Percentiles rank a stretch among this genome's conserved stretches.
phyloP scores from a whole-genome alignment of 2,888 invertebrate species.

The Tetranychus truncatus region DNA sequence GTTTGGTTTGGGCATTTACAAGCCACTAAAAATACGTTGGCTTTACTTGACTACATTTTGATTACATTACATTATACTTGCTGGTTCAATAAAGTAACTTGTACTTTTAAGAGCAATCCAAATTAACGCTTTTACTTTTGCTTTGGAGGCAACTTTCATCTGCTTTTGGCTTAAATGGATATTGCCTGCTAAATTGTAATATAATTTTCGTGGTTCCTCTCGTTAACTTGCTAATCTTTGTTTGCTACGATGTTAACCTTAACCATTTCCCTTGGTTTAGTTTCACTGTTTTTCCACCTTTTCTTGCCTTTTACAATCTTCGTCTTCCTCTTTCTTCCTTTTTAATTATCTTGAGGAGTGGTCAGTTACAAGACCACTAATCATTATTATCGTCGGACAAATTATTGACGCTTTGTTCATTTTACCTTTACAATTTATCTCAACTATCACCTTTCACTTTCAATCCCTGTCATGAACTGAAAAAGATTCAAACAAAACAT shows the following conservation, averaged over 20 bases:
- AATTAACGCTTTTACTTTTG: too few relatives aligned
- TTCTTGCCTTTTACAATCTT: neutral
- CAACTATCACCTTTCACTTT: too few relatives aligned
- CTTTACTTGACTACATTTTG: too few relatives aligned
- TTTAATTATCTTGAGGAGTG: neutral
- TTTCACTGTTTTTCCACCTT: neutral
- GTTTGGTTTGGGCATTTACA: too few relatives aligned
- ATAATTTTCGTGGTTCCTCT: neutral
- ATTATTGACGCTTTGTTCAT: neutral
- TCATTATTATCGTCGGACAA: neutral
- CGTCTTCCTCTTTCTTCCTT: neutral
- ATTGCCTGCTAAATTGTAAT: neutral
- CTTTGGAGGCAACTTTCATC: neutral
- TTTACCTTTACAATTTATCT: neutral
- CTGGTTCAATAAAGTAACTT: too few relatives aligned
- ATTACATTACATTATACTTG: too few relatives aligned
- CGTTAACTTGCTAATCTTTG: too few relatives aligned
- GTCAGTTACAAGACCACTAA: neutral
- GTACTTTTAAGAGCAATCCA: too few relatives aligned
- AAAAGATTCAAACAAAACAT: too few relatives aligned
- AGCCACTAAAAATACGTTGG: too few relatives aligned
- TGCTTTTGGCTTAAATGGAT: neutral
- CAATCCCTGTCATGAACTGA: too few relatives aligned
- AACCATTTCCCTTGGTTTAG: neutral
- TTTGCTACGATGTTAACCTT: neutral